Evolutionary conservation across 1,140 invertebrate species (phyloP).

Genomic region (Orius insidiosus): DNA sequence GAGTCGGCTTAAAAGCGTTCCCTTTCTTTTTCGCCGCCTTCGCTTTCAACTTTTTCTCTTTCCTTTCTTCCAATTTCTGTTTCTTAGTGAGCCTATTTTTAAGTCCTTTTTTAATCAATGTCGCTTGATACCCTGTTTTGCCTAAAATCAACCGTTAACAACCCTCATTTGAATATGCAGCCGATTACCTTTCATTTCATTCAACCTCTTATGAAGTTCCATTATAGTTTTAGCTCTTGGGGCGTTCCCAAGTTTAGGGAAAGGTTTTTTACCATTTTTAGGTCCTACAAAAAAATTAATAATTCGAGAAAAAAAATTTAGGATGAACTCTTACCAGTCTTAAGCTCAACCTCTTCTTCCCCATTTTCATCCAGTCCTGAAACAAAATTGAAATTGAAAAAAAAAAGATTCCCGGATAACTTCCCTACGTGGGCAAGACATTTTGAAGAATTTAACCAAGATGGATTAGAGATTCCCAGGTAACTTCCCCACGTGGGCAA

Average conservation of each 20-base stretch:
- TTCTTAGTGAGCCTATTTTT: slow-evolving; percentile 14
- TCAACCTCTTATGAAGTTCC: slow-evolving; percentile 11
- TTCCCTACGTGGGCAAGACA: too few relatives aligned
- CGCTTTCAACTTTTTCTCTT: slow-evolving; percentile 7
- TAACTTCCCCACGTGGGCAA: too few relatives aligned
- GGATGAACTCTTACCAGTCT: too few relatives aligned
- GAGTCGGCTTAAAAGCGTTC: background rate
- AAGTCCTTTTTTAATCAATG: slow-evolving; percentile 12
- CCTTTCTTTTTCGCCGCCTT: slow-evolving; percentile 4
- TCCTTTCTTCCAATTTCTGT: slow-evolving; percentile 8
- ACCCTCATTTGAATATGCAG: background rate
- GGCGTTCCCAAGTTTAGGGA: slow-evolving; percentile 3
- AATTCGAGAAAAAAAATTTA: too few relatives aligned
- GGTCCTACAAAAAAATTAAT: too few relatives aligned
- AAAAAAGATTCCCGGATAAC: too few relatives aligned
- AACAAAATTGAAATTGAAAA: too few relatives aligned
- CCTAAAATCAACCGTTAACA: background rate
- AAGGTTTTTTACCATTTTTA: too few relatives aligned
- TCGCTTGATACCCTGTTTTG: slow-evolving; percentile 7
- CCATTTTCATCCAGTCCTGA: too few relatives aligned
- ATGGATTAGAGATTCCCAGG: too few relatives aligned
- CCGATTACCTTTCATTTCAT: slow-evolving; percentile 9
- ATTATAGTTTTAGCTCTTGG: slow-evolving; percentile 11
- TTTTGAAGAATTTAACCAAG: too few relatives aligned
- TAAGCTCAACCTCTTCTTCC: too few relatives aligned